phyloP scores from a whole-genome alignment of 1,140 invertebrate genomes.

The Fopius arisanus region DNA sequence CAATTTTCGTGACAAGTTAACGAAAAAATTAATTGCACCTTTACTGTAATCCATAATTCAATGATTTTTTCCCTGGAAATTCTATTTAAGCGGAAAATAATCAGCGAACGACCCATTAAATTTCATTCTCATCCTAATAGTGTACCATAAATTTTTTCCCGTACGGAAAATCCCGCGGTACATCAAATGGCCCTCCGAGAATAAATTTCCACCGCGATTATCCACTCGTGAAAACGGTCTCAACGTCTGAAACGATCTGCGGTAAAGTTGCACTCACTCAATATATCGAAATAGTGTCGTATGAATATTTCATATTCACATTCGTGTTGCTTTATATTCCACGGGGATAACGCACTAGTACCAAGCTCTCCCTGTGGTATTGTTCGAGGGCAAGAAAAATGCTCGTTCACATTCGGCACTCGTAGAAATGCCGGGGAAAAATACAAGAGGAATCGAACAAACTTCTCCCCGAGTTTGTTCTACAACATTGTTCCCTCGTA shows the following conservation, averaged over 20 bases:
- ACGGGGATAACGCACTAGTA: background rate
- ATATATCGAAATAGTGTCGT: slow-evolving; percentile 11
- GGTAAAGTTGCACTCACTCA: background rate
- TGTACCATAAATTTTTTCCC: too few species aligned
- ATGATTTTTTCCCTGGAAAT: too few species aligned
- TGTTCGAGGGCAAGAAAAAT: background rate
- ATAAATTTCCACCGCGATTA: background rate
- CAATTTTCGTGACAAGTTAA: too few species aligned
- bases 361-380: background rate
- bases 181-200: background rate
- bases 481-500: background rate
- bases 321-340: slow-evolving; percentile 16
- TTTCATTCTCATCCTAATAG: too few species aligned
- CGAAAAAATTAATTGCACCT: too few species aligned
- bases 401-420: background rate
- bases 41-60: too few species aligned
- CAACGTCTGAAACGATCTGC: background rate
- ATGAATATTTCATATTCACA: slow-evolving; percentile 27
- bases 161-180: too few species aligned
- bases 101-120: too few species aligned
- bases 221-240: background rate
- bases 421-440: background rate
- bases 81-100: too few species aligned
- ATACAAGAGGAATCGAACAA: background rate
- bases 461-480: background rate